Percentiles rank a stretch among this genome's conserved stretches.
Evolutionary conservation across 2,797 vertebrate species (phyloP).

Genomic region (Rachycentron canadum): DNA sequence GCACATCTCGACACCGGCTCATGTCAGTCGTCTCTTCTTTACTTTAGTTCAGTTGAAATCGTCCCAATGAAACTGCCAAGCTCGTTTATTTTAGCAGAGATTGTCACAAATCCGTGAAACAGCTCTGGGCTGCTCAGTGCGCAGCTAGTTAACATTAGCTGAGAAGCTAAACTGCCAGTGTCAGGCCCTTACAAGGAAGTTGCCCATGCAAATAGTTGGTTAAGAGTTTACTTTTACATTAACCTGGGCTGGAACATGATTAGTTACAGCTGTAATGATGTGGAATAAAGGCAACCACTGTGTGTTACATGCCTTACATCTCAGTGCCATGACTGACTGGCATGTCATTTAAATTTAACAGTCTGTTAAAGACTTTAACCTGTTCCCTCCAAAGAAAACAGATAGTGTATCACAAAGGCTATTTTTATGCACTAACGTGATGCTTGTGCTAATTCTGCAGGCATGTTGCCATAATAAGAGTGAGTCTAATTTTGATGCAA

Average conservation of each 20-base stretch:
- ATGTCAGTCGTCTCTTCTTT: fast-evolving
- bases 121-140: background rate
- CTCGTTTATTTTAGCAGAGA: background rate
- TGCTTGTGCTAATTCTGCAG: background rate
- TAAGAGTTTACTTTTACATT: conserved; percentile 17
- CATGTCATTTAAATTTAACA: background rate
- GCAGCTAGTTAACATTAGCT: conserved; percentile 6
- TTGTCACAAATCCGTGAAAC: too few relatives aligned
- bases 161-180: background rate
- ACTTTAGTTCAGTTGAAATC: background rate
- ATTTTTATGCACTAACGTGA: background rate
- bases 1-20: background rate
- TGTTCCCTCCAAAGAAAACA: too few relatives aligned
- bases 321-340: background rate
- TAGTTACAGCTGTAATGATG: background rate
- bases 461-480: background rate
- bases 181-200: conserved; percentile 36
- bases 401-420: background rate
- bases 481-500: background rate
- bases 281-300: background rate
- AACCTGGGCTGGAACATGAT: background rate
- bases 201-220: background rate
- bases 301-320: background rate
- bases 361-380: background rate
- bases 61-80: too few relatives aligned